Conservation (phyloP, 2,113 vertebrate genomes). For the Alethe castanea region DNA sequence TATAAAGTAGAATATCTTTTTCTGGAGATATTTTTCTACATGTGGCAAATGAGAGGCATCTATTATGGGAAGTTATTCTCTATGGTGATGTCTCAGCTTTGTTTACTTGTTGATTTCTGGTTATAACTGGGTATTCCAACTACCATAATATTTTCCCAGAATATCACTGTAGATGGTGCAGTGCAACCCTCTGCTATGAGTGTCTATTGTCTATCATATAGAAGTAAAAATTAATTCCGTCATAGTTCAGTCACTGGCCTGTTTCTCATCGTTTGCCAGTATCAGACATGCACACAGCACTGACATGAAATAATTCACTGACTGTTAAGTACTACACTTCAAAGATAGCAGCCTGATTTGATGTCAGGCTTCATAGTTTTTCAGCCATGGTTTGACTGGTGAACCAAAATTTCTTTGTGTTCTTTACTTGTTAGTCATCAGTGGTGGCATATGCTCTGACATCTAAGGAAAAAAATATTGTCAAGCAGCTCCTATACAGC, state of each 20-base stretch:
- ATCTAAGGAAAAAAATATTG: not conserved
- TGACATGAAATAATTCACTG: conserved; percentile 13
- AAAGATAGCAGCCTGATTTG: not conserved
- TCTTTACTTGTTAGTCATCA: conserved; percentile 8
- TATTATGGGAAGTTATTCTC: not conserved
- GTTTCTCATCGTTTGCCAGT: not conserved
- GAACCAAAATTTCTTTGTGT: not conserved
- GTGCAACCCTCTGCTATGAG: not conserved
- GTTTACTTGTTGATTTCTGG: not conserved
- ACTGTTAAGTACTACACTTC: not conserved
- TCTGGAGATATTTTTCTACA: not conserved
- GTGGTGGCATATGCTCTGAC: not conserved
- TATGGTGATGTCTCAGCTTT: not conserved
- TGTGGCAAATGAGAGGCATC: not conserved
- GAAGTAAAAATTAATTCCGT: not conserved
- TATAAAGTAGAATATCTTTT: not conserved
- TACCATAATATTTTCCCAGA: not conserved
- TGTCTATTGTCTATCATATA: not conserved
- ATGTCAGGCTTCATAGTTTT: not conserved
- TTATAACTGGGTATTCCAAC: not conserved
- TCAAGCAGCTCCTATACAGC: not conserved
- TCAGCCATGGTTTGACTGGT: not conserved
- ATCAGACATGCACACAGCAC: not conserved
- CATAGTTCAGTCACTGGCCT: not conserved
- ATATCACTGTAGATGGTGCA: not conserved